Percentiles rank a stretch among this genome's conserved stretches.
Evolutionary conservation across 2,888 invertebrate species (phyloP).

Genomic region (Agriopis leucophaearia): DNA sequence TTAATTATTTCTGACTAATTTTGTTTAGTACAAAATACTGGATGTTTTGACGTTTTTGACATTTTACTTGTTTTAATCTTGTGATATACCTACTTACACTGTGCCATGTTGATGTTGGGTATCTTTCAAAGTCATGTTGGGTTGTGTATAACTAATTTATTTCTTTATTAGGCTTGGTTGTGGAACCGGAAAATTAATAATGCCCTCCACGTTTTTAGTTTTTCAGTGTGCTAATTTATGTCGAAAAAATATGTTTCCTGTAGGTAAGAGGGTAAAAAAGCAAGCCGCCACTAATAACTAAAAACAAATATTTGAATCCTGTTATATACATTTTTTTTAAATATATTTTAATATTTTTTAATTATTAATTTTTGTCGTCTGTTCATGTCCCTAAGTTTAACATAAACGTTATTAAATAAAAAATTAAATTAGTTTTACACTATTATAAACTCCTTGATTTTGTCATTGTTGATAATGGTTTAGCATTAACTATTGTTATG

Average conservation of each 20-base stretch:
- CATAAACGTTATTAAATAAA: not conserved
- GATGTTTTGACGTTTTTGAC: constrained; percentile 65
- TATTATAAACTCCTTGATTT: constrained; percentile 6
- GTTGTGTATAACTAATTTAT: constrained; percentile 13
- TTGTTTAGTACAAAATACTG: constrained; percentile 64
- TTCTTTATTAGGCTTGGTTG: not conserved
- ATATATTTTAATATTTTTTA: too few relatives aligned
- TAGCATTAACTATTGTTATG: constrained; percentile 12
- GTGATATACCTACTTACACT: constrained; percentile 47
- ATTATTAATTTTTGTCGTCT: too few relatives aligned
- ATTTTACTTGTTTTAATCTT: constrained; percentile 57
- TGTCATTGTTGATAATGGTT: constrained; percentile 20
- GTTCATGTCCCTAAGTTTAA: too few relatives aligned
- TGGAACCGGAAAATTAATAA: not conserved
- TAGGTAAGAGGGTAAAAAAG: too few relatives aligned
- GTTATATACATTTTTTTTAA: too few relatives aligned
- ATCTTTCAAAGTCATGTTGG: constrained; percentile 5
- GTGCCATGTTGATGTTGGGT: constrained; percentile 59
- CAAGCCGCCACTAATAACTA: too few relatives aligned
- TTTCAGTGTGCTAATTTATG: too few relatives aligned
- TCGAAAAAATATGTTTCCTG: too few relatives aligned
- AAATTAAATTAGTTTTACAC: not conserved
- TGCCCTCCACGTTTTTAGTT: not conserved
- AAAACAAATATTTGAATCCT: too few relatives aligned
- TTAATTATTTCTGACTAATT: constrained; percentile 55